Conservation (phyloP, 92 coral and sea anemone genomes). For the Phenganax subtilis region DNA sequence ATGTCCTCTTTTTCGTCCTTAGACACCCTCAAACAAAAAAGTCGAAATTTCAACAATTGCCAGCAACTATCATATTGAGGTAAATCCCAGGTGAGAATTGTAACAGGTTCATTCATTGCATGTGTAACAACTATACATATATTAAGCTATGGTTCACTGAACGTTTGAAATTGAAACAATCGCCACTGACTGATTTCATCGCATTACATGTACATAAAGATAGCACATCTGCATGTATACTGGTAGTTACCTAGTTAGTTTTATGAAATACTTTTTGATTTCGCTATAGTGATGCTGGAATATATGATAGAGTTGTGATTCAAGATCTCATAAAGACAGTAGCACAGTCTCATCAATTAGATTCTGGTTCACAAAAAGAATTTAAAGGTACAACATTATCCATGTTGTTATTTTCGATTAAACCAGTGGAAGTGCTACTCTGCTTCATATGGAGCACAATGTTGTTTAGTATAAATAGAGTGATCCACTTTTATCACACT, state of each 20-base stretch:
- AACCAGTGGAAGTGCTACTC: neutral
- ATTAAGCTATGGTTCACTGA: neutral
- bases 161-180: too few relatives aligned
- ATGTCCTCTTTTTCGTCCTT: neutral
- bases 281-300: conserved; percentile 84
- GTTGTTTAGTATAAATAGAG: too few relatives aligned
- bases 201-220: too few relatives aligned
- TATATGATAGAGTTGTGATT: conserved; percentile 88
- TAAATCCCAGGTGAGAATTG: conserved; percentile 80
- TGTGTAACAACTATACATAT: neutral
- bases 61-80: conserved; percentile 88
- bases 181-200: neutral
- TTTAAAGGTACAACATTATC: conserved; percentile 67
- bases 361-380: conserved; percentile 70
- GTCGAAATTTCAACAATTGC: conserved; percentile 93
- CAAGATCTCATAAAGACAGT: conserved; percentile 90
- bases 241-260: neutral
- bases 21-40: conserved; percentile 97
- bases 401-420: neutral
- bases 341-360: conserved; percentile 93
- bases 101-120: neutral
- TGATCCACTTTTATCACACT: too few relatives aligned
- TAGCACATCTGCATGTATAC: too few relatives aligned
- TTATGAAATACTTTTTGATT: neutral
- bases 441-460: too few relatives aligned